Evolutionary conservation across 2,888 invertebrate species (phyloP), one percentile per base, ranked within the genome.

Genomic region (Fragum sueziense): DNA sequence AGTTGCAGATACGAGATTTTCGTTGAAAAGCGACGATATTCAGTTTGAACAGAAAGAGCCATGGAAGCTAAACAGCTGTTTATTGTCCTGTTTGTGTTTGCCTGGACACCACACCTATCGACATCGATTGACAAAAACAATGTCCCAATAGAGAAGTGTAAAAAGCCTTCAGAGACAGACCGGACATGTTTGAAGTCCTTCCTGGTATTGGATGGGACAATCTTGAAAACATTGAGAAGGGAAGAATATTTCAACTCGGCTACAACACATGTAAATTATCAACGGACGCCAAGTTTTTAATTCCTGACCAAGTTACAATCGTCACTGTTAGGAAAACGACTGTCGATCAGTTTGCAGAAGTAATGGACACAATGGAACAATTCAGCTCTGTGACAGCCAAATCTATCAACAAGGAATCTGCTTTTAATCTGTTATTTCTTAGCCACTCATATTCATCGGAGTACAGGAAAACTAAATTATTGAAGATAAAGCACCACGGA

Each of bases 141-240:
- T n/a, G n/a, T n/a, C n/a, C n/a, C n/a, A n/a, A n/a, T n/a, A n/a
- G n/a, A n/a, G n/a, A n/a, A n/a, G n/a, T n/a, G n/a, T n/a, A n/a
- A n/a, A n/a, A n/a, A n/a, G n/a, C n/a, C n/a, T n/a, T n/a, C n/a
- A n/a, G n/a, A n/a, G n/a, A n/a, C n/a, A n/a, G n/a, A n/a, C n/a
- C 27, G 2, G 11, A 29, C 27, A 59, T 17, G 17, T 27, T 81
- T n/a, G 82, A 82, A 41, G 79, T 62, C 11, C 70, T 85, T 4
- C 85, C 85, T 1, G 82, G 82, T 4, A 14, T 25, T 27, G 85
- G 85, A 4, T 85, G 76, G 75, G 85, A 85, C 59, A 85, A 85
- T 52, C 54, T 85, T 7, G 65, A 47, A 22, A 85, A 85, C 37
- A 25, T 75, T 4, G 71, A 74, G 1, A 74, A 69, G 68, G 78